A percentile compares a stretch with the other conserved stretches of the same genome.
phyloP scores from a whole-genome alignment of 2,797 vertebrate genomes.

The Melanotaenia trifasciata region DNA sequence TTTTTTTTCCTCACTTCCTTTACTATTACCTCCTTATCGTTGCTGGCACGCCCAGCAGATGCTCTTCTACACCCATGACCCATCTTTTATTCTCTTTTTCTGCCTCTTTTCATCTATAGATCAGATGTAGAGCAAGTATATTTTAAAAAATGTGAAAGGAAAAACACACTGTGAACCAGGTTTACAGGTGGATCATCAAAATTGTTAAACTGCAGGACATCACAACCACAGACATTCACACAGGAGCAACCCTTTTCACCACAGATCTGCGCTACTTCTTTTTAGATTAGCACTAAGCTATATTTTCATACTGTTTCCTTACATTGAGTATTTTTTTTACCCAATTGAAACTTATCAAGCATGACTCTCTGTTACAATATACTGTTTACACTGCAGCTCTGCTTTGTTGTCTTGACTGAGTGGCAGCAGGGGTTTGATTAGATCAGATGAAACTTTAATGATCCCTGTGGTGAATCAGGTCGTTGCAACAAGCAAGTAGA shows the following conservation, averaged over 20 bases:
- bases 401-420: constrained; percentile 17
- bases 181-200: constrained; percentile 59
- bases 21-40: neutral
- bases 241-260: neutral
- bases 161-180: constrained; percentile 22
- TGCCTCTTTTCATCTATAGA: constrained; percentile 4
- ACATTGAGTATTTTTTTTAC: neutral
- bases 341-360: constrained; percentile 32
- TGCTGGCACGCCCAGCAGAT: neutral
- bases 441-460: constrained; percentile 61
- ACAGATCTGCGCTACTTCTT: neutral
- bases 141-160: constrained; percentile 15
- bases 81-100: neutral
- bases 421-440: constrained; percentile 56
- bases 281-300: neutral
- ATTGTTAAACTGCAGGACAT: constrained; percentile 52
- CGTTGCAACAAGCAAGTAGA: constrained; percentile 21
- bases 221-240: constrained; percentile 18
- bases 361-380: constrained; percentile 9
- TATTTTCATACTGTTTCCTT: constrained; percentile 6
- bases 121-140: constrained; percentile 18
- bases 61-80: neutral
- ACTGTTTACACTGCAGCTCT: neutral
- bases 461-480: constrained; percentile 53
- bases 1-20: constrained; percentile 32